Percentiles rank a stretch among this genome's conserved stretches.
phyloP scores from a whole-genome alignment of 2,113 vertebrate genomes.

The Psephotus haematonotus region DNA sequence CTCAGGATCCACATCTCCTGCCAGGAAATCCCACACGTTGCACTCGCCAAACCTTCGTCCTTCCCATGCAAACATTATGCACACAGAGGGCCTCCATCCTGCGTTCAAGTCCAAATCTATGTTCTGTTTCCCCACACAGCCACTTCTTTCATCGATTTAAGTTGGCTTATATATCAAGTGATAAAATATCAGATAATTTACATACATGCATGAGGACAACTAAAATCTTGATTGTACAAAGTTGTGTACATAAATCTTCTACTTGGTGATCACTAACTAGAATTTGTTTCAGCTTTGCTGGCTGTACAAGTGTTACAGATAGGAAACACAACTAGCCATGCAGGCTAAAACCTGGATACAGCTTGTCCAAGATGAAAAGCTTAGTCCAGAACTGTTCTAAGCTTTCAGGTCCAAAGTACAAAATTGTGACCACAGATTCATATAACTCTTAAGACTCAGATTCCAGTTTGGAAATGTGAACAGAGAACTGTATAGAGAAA shows the following conservation, averaged over 20 bases:
- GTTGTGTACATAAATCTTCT: neutral
- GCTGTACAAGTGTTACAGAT: accelerated
- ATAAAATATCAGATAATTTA: neutral
- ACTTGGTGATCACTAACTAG: neutral
- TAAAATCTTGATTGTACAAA: neutral
- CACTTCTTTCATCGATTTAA: neutral
- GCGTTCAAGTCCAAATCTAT: neutral
- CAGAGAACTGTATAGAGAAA: neutral
- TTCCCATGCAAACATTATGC: neutral
- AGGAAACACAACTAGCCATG: neutral
- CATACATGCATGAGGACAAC: neutral
- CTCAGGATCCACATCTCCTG: neutral
- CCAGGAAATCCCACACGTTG: neutral
- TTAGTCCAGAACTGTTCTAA: neutral
- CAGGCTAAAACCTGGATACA: neutral
- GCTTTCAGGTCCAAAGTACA: neutral
- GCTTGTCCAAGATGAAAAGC: neutral
- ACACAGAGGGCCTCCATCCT: accelerated
- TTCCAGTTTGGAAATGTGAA: neutral
- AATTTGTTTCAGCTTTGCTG: neutral
- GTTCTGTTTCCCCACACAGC: neutral
- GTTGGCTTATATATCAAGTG: neutral
- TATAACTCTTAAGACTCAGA: neutral
- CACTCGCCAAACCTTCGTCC: neutral
- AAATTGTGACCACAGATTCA: neutral